These are phyloP conservation scores for Zygothrica quintamaculata DNA, from an alignment of 2,888 invertebrate genomes.

Conservation along the genomic window DNA sequence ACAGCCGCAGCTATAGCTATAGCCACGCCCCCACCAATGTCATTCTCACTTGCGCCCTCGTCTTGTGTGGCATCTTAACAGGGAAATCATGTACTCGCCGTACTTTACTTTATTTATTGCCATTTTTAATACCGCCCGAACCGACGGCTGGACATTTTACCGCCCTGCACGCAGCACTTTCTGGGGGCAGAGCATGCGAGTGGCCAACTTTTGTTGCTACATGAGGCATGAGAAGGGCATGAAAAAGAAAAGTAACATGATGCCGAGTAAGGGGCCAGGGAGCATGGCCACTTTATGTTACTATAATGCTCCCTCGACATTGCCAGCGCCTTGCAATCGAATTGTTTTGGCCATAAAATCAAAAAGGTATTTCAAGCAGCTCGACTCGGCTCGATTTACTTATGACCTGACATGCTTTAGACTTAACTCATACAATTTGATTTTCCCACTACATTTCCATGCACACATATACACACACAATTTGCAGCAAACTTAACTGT, in stretches of 20 bases:
- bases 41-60: slow-evolving; percentile 35
- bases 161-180: slow-evolving; percentile 54
- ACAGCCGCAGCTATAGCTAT: slow-evolving; percentile 30
- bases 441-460: slow-evolving; percentile 7
- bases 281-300: slow-evolving; percentile 77
- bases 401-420: slow-evolving; percentile 9
- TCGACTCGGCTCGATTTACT: slow-evolving; percentile 18
- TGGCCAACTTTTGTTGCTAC: slow-evolving; percentile 3
- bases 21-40: slow-evolving; percentile 40
- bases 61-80: slow-evolving; percentile 78
- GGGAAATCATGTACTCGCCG: slow-evolving; percentile 83
- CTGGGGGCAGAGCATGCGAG: slow-evolving; percentile 31
- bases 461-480: background rate
- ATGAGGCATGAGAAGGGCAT: slow-evolving; percentile 1
- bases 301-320: slow-evolving; percentile 80
- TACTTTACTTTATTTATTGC: slow-evolving; percentile 83
- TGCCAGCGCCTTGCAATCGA: slow-evolving; percentile 68
- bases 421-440: slow-evolving; percentile 1
- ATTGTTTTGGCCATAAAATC: slow-evolving; percentile 82
- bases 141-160: slow-evolving; percentile 73
- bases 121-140: slow-evolving; percentile 80
- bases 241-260: background rate
- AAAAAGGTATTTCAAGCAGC: slow-evolving; percentile 74
- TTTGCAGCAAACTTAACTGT: background rate
- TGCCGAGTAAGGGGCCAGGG: slow-evolving; percentile 10